Evolutionary conservation across 2,888 invertebrate genomes (phyloP).

Genomic region (Drosophila koepferae): DNA sequence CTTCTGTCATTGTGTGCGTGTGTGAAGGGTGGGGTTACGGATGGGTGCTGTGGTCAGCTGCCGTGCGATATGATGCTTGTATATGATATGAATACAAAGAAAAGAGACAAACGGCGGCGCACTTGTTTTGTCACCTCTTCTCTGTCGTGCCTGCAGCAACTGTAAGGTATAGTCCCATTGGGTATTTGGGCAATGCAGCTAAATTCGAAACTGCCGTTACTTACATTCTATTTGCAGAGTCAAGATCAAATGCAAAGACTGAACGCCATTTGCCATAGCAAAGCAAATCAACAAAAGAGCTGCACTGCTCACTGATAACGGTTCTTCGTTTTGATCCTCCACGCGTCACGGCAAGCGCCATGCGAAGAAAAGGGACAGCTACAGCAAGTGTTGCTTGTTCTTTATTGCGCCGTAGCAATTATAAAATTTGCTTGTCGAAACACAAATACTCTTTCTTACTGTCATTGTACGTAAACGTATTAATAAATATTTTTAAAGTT

Average conservation of each 20-base stretch:
- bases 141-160: constrained; percentile 25
- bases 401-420: background rate
- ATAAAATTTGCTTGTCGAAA: background rate
- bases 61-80: constrained; percentile 45
- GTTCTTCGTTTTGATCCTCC: background rate
- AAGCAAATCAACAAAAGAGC: background rate
- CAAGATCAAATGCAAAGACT: background rate
- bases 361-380: background rate
- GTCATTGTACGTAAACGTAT: too few relatives aligned
- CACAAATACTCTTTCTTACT: background rate
- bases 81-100: constrained; percentile 46
- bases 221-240: background rate
- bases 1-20: constrained; percentile 18
- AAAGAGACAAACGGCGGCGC: constrained; percentile 6
- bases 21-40: background rate
- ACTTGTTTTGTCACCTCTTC: background rate
- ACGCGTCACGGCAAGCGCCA: background rate
- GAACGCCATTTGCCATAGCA: background rate
- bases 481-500: background rate
- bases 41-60: constrained; percentile 4
- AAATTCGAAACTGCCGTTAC: background rate
- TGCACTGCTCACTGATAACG: background rate
- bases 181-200: background rate
- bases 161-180: constrained; percentile 2
- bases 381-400: background rate